Evolutionary conservation across 1,140 invertebrate genomes (phyloP).

Genomic region (Oscheius sp.): DNA sequence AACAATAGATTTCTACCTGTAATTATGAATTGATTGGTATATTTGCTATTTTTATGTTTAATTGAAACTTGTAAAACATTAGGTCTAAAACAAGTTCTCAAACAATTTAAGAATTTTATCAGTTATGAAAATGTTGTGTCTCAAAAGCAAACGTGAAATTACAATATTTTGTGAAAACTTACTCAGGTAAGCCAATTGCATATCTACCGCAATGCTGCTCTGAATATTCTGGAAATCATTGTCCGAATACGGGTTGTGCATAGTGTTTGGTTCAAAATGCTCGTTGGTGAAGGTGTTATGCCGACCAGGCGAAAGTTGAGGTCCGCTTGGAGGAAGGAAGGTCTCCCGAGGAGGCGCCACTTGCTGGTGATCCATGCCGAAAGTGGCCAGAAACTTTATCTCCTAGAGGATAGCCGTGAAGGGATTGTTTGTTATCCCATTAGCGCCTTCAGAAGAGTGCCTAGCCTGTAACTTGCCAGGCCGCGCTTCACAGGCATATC

Average conservation of each 20-base stretch:
- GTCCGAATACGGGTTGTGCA: neutral
- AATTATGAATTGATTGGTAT: too few relatives aligned
- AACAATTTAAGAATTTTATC: too few relatives aligned
- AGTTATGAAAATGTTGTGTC: too few relatives aligned
- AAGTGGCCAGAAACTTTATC: neutral
- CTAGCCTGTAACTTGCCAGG: neutral
- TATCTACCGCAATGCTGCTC: neutral
- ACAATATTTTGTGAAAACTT: too few relatives aligned
- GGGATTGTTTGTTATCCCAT: constrained; percentile 12
- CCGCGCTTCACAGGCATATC: neutral
- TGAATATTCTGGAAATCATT: constrained; percentile 1
- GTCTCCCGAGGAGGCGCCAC: neutral
- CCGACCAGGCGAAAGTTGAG: too few relatives aligned
- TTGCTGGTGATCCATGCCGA: neutral
- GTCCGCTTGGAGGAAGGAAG: neutral
- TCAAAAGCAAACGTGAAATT: too few relatives aligned
- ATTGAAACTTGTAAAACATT: too few relatives aligned
- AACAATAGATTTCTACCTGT: too few relatives aligned
- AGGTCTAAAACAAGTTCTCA: too few relatives aligned
- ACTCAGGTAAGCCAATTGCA: neutral
- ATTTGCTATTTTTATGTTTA: too few relatives aligned
- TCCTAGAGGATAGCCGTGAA: neutral
- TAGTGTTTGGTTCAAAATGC: too few relatives aligned
- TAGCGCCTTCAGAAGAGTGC: neutral
- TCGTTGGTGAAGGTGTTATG: too few relatives aligned